phyloP scores from a whole-genome alignment of 2,888 invertebrate species.

The Acronicta alni region DNA sequence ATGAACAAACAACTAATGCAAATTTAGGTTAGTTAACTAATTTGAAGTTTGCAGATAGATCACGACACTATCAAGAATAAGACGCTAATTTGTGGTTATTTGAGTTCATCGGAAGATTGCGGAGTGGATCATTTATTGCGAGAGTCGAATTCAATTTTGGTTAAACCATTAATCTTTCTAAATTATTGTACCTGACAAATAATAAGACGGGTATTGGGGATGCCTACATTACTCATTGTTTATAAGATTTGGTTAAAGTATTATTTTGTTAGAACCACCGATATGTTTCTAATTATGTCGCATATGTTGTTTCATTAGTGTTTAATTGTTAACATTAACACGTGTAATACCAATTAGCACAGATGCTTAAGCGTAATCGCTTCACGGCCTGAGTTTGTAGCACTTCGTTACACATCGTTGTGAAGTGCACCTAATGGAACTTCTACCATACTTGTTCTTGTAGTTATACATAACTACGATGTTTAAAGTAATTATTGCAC shows the following conservation, averaged over 20 bases:
- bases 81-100: conserved; percentile 43
- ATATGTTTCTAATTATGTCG: conserved; percentile 18
- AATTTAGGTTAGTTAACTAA: conserved; percentile 73
- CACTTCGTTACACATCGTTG: conserved; percentile 50
- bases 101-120: conserved; percentile 32
- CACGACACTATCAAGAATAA: conserved; percentile 56
- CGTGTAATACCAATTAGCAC: conserved; percentile 64
- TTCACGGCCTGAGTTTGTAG: conserved; percentile 51
- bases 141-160: conserved; percentile 44
- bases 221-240: conserved; percentile 24
- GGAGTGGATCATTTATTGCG: conserved; percentile 37
- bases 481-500: conserved; percentile 22
- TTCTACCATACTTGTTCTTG: conserved; percentile 39
- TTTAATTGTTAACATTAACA: conserved; percentile 67
- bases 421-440: conserved; percentile 54
- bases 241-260: conserved; percentile 4
- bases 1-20: conserved; percentile 73
- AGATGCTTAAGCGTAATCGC: conserved; percentile 60
- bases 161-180: conserved; percentile 37
- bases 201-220: conserved; percentile 27
- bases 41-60: conserved; percentile 68
- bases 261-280: not conserved
- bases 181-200: conserved; percentile 39
- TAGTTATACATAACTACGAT: conserved; percentile 21
- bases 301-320: conserved; percentile 44